Base-by-base conservation (phyloP, 2,113 vertebrate species). In the Mobula hypostoma region DNA sequence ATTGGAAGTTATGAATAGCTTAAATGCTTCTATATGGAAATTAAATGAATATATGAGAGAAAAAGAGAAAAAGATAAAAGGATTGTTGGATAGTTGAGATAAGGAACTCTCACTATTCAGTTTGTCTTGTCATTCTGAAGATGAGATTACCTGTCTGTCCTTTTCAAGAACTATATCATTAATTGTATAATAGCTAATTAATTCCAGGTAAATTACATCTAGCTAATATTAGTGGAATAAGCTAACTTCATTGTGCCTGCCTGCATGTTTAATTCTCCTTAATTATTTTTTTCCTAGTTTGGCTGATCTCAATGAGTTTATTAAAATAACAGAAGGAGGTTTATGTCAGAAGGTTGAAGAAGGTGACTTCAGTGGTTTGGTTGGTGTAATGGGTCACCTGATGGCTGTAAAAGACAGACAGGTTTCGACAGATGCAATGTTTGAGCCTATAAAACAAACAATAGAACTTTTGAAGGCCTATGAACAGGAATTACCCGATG, bases 401-500 rank as follows among this genome's bases (percentile, higher is more conserved):
- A 95, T 98, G 96, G 97, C 98, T 0, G 95, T 99, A 48, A 99
- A 98, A 95, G 98, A 99, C 48, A 97, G 98, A 29, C 98, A 97
- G n/a, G 95, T 91, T 40, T 94, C 94, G 94, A 98, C 98, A 0
- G 97, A 99, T 94, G 96, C 97, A 94, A 98, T 99, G 98, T 99
- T 99, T 95, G 98, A 98, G 95, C 98, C 98, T 19, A 95, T 99
- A 94, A 98, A 97, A 94, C 97, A 98, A 94, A 99, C 98, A 12
- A 96, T 98, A 0, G 97, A 98, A 61, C 96, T 99, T 79, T 96
- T 99, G 95, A 98, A 97, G 95, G 95, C 94, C 0, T 99, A 99
- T 0, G 97, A 98, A 76, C 99, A 99, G 94, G 97, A 98, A 76
- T 95, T 99, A 79, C 98, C 98, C 0, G 97, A 98, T 15, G 95